Evolutionary conservation across 1,140 invertebrate species (phyloP), one percentile per base, ranked within the genome.

Genomic region (Nomia melanderi): DNA sequence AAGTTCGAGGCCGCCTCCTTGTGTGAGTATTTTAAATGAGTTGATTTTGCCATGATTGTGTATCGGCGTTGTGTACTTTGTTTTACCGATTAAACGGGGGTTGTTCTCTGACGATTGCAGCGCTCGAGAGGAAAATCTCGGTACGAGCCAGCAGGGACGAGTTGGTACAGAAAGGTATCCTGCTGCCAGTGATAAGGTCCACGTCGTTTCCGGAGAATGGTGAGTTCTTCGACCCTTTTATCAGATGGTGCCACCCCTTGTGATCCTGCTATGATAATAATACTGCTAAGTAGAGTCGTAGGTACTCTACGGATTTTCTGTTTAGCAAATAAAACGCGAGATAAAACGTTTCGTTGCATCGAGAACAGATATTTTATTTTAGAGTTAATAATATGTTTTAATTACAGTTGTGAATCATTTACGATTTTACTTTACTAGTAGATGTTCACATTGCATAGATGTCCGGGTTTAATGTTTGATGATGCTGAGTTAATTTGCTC

Each of bases 41-140:
- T 36, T 36, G 33, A 36, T 6, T 6, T 0, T 47, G 44, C 5
- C 12, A 41, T 4, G 12, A 41, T 41, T 14, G 11, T 12, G 12
- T 44, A 14, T 12, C 2, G 14, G n/a, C n/a, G n/a, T n/a, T n/a
- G n/a, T n/a, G n/a, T n/a, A n/a, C n/a, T n/a, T n/a, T 14, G 14
- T 44, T 44, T 17, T 44, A 17, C 41, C 41, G 41, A 44, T 50
- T 67, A 57, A 75, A 31, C 1, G 6, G 1, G 39, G 29, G 23
- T 65, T 33, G 33, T 29, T 78, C n/a, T 64, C 50, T 54, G 60
- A 17, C 79, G 59, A 82, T 90, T 89, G 69, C 93, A 99, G 98
- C 97, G 84, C 95, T 99, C 93, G 98, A 99, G 94, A 95, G 98
- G 90, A 99, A 98, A 94, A 99, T 99, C 93, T 99, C 98, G 88